Evolutionary conservation across 2,888 invertebrate genomes (phyloP).

Genomic region (Melieria omissa): DNA sequence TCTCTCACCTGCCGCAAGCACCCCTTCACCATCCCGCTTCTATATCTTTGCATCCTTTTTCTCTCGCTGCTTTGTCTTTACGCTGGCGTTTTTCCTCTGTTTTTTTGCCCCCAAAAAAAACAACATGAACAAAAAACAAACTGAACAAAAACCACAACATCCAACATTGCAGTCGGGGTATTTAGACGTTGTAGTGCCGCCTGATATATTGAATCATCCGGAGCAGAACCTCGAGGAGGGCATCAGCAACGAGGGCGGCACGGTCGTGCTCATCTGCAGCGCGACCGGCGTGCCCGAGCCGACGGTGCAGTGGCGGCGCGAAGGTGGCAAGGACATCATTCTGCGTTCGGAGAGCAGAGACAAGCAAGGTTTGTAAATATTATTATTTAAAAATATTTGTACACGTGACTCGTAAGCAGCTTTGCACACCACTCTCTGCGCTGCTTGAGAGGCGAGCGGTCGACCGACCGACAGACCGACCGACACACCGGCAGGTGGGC

Average conservation of each 20-base stretch:
- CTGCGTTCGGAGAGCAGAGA: constrained; percentile 80
- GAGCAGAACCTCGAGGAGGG: constrained; percentile 72
- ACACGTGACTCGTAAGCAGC: too few species aligned
- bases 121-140: not conserved
- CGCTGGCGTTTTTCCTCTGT: not conserved
- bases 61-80: constrained; percentile 6
- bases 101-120: not conserved
- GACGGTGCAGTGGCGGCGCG: constrained; percentile 79
- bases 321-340: constrained; percentile 80
- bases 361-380: constrained; percentile 72
- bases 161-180: constrained; percentile 77
- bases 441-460: too few species aligned
- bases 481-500: too few species aligned
- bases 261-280: constrained; percentile 78
- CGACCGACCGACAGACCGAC: too few species aligned
- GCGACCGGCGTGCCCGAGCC: constrained; percentile 87
- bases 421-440: too few species aligned
- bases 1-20: too few species aligned
- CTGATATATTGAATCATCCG: constrained; percentile 79
- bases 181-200: constrained; percentile 87
- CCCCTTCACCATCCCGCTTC: constrained; percentile 1
- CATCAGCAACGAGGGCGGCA: constrained; percentile 83
- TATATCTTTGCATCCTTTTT: constrained; percentile 18
- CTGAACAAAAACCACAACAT: not conserved
- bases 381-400: too few species aligned